These are phyloP conservation scores for Cryptus viduatorius DNA, from an alignment of 2,888 invertebrate species.

Conservation along the genomic window DNA sequence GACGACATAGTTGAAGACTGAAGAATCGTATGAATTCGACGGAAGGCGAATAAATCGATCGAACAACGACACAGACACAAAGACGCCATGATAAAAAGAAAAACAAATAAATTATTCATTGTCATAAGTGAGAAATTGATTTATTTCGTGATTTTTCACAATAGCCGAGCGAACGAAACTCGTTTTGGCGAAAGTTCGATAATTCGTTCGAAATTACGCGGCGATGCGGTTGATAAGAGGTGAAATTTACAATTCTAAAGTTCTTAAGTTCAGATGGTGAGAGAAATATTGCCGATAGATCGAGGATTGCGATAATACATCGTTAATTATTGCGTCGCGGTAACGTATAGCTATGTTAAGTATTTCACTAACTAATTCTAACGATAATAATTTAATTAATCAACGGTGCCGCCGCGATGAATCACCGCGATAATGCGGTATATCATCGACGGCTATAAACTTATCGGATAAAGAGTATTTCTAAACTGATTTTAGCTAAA, in stretches of 20 bases:
- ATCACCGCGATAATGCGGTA: conserved; percentile 38
- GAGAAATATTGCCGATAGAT: background rate
- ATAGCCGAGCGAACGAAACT: conserved; percentile 12
- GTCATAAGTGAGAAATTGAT: conserved; percentile 66
- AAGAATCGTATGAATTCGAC: conserved; percentile 61
- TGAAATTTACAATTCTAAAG: background rate
- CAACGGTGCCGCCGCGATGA: conserved; percentile 5
- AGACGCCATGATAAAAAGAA: conserved; percentile 14
- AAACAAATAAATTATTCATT: conserved; percentile 70
- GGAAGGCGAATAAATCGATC: conserved; percentile 50
- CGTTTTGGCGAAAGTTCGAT: conserved; percentile 1
- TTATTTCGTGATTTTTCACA: conserved; percentile 56
- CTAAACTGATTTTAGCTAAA: conserved; percentile 47
- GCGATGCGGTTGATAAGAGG: background rate
- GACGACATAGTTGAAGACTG: conserved; percentile 75
- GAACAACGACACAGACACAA: conserved; percentile 55
- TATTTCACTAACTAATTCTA: conserved; percentile 40
- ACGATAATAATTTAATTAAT: conserved; percentile 55
- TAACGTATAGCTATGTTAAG: conserved; percentile 13
- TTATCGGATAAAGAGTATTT: conserved; percentile 35
- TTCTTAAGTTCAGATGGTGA: background rate
- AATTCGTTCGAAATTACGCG: background rate
- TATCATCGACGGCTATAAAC: conserved; percentile 35
- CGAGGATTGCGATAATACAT: conserved; percentile 14
- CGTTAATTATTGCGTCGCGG: conserved; percentile 51